phyloP scores from a whole-genome alignment of 1,140 invertebrate genomes.

The Parasteatoda tepidariorum region DNA sequence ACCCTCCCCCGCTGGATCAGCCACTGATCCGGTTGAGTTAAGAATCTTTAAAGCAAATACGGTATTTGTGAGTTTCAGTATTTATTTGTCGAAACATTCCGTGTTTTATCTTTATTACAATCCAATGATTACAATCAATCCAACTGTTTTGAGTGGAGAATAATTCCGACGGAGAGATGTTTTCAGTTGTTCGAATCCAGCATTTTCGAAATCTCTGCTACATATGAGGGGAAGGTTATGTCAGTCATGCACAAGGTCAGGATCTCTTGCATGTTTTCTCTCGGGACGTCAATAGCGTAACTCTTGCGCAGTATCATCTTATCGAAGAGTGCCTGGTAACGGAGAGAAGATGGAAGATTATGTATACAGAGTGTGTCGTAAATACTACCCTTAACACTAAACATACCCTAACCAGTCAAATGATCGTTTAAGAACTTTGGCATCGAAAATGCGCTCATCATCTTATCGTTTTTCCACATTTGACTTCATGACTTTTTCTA shows the following conservation, averaged over 20 bases:
- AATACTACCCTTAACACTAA: no score
- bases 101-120: no score
- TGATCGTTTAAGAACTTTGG: background rate
- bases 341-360: background rate
- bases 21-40: no score
- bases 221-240: background rate
- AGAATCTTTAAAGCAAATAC: no score
- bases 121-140: no score
- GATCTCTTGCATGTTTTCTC: background rate
- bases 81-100: no score
- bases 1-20: no score
- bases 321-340: background rate
- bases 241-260: background rate
- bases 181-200: no score
- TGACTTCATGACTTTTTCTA: background rate
- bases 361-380: no score
- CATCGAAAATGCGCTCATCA: background rate
- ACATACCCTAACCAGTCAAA: background rate
- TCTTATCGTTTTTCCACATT: background rate
- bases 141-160: no score
- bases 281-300: background rate
- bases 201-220: background rate
- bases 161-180: no score
- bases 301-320: background rate
- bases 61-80: no score